Percentiles rank a stretch among this genome's conserved stretches.
Evolutionary conservation across 2,113 vertebrate genomes (phyloP).

Genomic region (Pleuronectes platessa): DNA sequence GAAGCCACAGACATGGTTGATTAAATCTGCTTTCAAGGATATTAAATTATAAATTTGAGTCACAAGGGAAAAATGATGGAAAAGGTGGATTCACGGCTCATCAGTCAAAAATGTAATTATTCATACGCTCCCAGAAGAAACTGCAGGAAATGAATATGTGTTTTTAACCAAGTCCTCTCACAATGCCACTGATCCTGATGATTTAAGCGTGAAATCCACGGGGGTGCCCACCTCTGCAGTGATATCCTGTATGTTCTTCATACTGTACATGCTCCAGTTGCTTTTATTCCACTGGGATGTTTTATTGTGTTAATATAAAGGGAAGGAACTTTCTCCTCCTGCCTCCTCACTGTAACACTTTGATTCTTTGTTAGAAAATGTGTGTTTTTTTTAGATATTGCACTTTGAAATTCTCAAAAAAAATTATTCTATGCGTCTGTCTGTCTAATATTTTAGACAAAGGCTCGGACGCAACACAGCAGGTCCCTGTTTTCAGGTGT

Average conservation of each 20-base stretch:
- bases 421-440: conserved; percentile 7
- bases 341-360: conserved; percentile 27
- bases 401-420: conserved; percentile 55
- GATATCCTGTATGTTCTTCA: conserved; percentile 16
- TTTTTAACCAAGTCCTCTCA: conserved; percentile 2
- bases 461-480: conserved; percentile 14
- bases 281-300: conserved; percentile 19
- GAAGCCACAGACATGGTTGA: not conserved
- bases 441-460: conserved; percentile 6
- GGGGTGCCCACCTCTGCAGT: conserved; percentile 16
- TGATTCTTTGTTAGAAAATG: conserved; percentile 40
- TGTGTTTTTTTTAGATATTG: conserved; percentile 41
- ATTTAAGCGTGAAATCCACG: conserved; percentile 18
- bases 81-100: not conserved
- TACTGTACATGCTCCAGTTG: conserved; percentile 35
- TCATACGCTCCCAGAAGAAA: not conserved
- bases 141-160: conserved; percentile 24
- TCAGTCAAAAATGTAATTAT: conserved; percentile 18
- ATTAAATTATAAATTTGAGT: not conserved
- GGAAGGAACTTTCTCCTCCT: conserved; percentile 27
- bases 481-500: conserved; percentile 38
- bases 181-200: conserved; percentile 3
- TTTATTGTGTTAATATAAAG: conserved; percentile 44
- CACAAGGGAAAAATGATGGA: not conserved
- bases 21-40: conserved; percentile 11